A percentile compares a stretch with the other conserved stretches of the same genome.
Conservation (phyloP, 2,113 vertebrate species). For the Penelope pileata region DNA sequence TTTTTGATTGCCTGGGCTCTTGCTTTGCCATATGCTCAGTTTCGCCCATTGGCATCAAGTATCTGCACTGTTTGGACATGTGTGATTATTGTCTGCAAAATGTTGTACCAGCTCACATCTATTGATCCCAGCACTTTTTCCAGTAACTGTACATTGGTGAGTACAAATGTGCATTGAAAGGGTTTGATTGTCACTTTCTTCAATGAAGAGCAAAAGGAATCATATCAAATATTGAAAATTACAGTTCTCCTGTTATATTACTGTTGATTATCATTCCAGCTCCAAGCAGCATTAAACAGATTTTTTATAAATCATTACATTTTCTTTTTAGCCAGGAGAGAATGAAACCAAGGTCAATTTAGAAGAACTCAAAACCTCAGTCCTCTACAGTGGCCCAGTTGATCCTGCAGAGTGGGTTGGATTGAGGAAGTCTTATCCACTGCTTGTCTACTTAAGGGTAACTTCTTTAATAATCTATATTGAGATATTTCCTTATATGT, state of each 20-base stretch:
- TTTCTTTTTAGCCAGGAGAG: slow-evolving; percentile 77
- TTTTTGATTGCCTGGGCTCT: slow-evolving; percentile 97
- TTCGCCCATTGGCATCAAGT: slow-evolving; percentile 91
- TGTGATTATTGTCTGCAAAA: slow-evolving; percentile 96
- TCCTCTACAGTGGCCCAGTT: slow-evolving; percentile 82
- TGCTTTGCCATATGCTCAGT: slow-evolving; percentile 92
- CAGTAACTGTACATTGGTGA: slow-evolving; percentile 87
- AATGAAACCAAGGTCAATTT: slow-evolving; percentile 78
- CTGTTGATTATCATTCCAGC: neutral
- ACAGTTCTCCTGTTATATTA: neutral
- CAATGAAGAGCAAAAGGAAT: slow-evolving; percentile 1
- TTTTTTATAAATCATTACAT: neutral
- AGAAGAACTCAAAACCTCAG: slow-evolving; percentile 74
- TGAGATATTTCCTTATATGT: neutral
- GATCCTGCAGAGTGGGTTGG: slow-evolving; percentile 96
- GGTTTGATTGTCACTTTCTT: neutral
- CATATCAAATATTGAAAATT: neutral
- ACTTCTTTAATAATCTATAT: slow-evolving; percentile 14
- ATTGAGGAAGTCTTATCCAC: slow-evolving; percentile 82
- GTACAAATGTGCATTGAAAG: slow-evolving; percentile 29
- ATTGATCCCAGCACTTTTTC: slow-evolving; percentile 85
- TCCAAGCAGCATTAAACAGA: neutral
- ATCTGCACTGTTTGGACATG: slow-evolving; percentile 97
- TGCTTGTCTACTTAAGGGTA: slow-evolving; percentile 93
- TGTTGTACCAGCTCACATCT: slow-evolving; percentile 95